phyloP scores from a whole-genome alignment of 2,797 vertebrate species.

The Acrocephalus scirpaceus region DNA sequence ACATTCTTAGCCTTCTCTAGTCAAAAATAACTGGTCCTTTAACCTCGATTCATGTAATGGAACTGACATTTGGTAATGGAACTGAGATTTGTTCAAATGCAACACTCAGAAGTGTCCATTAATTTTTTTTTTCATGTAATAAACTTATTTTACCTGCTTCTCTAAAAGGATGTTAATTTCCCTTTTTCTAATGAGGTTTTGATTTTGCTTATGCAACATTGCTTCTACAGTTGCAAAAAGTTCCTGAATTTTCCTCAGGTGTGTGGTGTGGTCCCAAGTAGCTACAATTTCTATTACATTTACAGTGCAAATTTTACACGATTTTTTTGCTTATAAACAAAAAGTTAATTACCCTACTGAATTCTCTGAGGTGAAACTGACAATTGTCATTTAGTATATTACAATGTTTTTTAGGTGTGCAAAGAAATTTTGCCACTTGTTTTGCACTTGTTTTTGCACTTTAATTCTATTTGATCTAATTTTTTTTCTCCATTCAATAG shows the following conservation, averaged over 20 bases:
- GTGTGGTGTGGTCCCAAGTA: neutral
- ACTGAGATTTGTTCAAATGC: neutral
- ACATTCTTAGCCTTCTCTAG: neutral
- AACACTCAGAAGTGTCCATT: neutral
- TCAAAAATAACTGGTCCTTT: neutral
- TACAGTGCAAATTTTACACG: neutral
- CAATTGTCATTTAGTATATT: neutral
- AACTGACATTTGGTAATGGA: neutral
- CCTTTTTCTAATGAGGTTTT: neutral
- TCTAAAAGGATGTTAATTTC: neutral
- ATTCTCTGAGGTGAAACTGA: neutral
- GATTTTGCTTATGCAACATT: neutral
- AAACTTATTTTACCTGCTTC: neutral
- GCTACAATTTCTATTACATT: neutral
- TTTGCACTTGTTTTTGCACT: neutral
- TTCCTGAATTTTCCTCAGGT: neutral
- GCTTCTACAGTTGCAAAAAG: neutral
- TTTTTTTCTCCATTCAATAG: neutral
- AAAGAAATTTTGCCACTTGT: neutral
- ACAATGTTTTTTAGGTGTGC: neutral
- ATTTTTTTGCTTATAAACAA: neutral
- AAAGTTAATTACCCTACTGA: neutral
- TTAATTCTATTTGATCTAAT: neutral
- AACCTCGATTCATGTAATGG: accelerated
- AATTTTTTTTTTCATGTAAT: neutral